Evolutionary conservation across 2,113 vertebrate species (phyloP).

Genomic region (Callocephalon fimbriatum): DNA sequence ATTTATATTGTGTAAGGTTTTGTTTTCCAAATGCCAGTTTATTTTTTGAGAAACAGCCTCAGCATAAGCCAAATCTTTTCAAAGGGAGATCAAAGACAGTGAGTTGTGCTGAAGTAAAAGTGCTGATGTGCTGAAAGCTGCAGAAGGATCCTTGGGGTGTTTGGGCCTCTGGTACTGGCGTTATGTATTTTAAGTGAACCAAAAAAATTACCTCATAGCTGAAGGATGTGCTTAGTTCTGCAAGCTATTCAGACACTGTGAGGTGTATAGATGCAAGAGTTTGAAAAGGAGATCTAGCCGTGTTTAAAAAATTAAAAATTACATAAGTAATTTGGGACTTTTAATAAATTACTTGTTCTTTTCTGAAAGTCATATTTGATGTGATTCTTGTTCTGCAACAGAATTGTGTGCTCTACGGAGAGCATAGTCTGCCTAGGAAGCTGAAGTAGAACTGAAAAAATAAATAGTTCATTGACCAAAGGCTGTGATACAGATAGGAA

Average conservation of each 20-base stretch:
- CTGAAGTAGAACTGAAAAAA: constrained; percentile 14
- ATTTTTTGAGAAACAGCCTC: constrained; percentile 20
- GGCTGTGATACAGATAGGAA: neutral
- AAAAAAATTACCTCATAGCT: constrained; percentile 55
- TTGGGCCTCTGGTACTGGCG: constrained; percentile 20
- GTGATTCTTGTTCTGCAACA: neutral
- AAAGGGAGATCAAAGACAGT: constrained; percentile 49
- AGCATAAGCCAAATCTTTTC: constrained; percentile 40
- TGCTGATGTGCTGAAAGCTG: neutral
- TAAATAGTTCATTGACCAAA: constrained; percentile 1
- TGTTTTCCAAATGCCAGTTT: constrained; percentile 18
- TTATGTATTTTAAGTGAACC: constrained; percentile 52
- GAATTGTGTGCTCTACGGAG: neutral
- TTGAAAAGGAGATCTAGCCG: neutral
- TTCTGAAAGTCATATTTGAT: neutral
- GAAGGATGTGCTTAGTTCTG: constrained; percentile 20
- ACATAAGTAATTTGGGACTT: neutral
- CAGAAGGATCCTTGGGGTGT: constrained; percentile 45
- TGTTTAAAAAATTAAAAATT: neutral
- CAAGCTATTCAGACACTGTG: constrained; percentile 25
- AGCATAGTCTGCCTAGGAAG: neutral
- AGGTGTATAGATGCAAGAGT: neutral
- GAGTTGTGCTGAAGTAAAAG: constrained; percentile 17
- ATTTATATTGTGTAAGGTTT: neutral
- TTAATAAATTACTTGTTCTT: constrained; percentile 13